Base-by-base conservation (phyloP, 2,113 vertebrate species). In the Toxotes chatareus region DNA sequence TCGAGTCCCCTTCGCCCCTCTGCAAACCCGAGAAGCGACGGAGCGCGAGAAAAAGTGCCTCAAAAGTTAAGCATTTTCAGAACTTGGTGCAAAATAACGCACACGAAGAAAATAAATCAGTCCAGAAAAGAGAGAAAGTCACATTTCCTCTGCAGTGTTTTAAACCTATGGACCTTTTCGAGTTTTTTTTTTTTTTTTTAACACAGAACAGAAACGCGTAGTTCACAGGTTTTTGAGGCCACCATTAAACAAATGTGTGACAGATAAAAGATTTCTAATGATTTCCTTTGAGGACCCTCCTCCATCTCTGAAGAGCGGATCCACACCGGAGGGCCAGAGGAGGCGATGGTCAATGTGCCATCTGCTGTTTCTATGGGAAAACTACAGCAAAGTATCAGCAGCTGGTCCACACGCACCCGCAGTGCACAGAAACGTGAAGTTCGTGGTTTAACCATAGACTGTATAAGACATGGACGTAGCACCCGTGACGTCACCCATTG, bases 331-430 rank as follows among this genome's bases (percentile, higher is more conserved):
- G 6, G 21, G 51, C 0, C 70, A 4, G 46, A 2, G 10, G 1
- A 56, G 14, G 13, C 1, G 9, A 6, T 0, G 77, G 27, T 36
- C 53, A 64, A 57, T 5, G 57, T 11, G 88, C 83, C 88, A 60
- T n/a, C 92, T 92, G 66, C 81, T 76, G 90, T 1, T 21, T 1
- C 0, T 1, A 2, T 0, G 5, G 49, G 12, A 9, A 7, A 84
- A 81, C 34, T 84, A 31, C 86, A 86, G 34, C 1, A 1, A 23
- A n/a, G 27, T 10, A 4, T 10, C 3, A 21, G 10, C 36, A 34
- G 53, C 60, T 55, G 53, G 1, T 27, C 31, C 31, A 6, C 34
- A 19, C 5, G 23, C 34, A 42, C n/a, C 14, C 51, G 12, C 55
- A 14, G 56, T 31, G 23, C 5, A 44, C 7, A 38, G 7, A 27